Evolutionary conservation across 2,797 vertebrate species (phyloP).

Genomic region (Micropoecilia bifurca): DNA sequence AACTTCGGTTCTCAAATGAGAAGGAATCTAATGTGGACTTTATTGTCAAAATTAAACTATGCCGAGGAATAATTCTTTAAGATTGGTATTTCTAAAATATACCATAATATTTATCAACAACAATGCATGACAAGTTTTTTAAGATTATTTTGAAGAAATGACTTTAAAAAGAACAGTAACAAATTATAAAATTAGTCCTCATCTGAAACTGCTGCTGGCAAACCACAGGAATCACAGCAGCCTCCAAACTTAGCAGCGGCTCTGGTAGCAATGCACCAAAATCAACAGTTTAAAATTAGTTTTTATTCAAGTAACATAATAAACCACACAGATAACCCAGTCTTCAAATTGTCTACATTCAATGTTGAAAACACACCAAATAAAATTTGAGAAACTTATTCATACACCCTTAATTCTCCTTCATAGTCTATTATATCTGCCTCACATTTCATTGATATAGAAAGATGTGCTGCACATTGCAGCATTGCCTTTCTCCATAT

Average conservation of each 20-base stretch:
- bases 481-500: background rate
- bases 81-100: background rate
- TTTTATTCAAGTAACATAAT: background rate
- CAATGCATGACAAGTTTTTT: background rate
- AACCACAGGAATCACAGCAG: background rate
- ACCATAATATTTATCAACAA: background rate
- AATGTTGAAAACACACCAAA: background rate
- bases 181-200: background rate
- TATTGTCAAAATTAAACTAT: background rate
- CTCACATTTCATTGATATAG: background rate
- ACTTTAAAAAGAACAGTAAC: background rate
- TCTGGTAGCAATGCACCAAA: background rate
- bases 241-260: background rate
- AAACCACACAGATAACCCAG: background rate
- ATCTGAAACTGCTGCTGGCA: background rate
- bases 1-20: constrained; percentile 1
- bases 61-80: background rate
- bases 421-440: background rate
- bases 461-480: background rate
- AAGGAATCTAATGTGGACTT: background rate
- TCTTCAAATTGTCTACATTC: background rate
- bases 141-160: background rate
- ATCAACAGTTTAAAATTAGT: background rate
- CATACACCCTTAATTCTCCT: background rate
- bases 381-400: background rate